Percentiles rank a stretch among this genome's conserved stretches.
These are phyloP conservation scores for Scopus umbretta DNA, from an alignment of 2,113 vertebrate genomes.

Conservation along the genomic window DNA sequence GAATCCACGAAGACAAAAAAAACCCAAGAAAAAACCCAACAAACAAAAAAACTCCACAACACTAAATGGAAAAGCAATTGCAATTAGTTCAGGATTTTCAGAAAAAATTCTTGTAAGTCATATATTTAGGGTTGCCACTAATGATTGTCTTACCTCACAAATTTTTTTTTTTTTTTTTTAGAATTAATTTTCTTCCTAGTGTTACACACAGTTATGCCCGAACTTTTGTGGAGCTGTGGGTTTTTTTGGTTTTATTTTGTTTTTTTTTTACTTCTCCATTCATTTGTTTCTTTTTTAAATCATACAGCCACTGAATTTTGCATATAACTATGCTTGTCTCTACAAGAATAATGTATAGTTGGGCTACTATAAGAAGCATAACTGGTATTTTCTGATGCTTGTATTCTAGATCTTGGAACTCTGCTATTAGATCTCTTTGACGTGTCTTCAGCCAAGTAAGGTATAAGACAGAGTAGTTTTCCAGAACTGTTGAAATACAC, in stretches of 20 bases:
- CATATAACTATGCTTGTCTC: background rate
- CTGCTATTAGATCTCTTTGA: background rate
- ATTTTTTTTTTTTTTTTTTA: no score
- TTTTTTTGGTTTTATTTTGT: background rate
- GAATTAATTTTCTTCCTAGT: background rate
- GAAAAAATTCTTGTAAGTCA: background rate
- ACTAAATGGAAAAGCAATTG: background rate
- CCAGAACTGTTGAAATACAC: background rate
- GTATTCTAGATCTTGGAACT: background rate
- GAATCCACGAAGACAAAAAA: background rate
- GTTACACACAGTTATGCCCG: background rate
- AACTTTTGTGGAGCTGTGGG: background rate
- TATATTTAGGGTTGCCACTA: background rate
- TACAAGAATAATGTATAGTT: background rate
- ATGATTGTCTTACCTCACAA: no score
- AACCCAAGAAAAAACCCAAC: background rate
- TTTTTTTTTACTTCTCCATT: background rate
- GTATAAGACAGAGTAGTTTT: background rate
- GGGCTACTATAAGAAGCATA: background rate
- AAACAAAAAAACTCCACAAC: background rate
- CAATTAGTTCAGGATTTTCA: background rate
- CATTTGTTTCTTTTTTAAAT: background rate
- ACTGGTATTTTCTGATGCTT: background rate
- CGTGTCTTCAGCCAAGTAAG: background rate
- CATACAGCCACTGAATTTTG: background rate